phyloP scores from a whole-genome alignment of 2,888 invertebrate genomes.

The Erynnis tages region DNA sequence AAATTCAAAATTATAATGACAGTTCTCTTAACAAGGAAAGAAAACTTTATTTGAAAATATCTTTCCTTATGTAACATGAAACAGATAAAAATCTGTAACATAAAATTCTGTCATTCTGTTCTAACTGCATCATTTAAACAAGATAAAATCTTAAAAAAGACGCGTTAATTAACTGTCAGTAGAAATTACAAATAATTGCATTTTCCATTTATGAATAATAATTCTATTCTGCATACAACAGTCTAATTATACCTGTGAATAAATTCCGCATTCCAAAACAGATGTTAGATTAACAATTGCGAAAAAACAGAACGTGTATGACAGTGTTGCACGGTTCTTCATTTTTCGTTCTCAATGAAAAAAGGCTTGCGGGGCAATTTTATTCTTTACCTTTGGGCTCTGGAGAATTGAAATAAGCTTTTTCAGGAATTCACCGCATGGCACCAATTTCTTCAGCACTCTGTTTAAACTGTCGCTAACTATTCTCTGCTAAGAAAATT shows the following conservation, averaged over 20 bases:
- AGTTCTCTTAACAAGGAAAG: no score
- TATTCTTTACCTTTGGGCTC: background rate
- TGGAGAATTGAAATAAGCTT: slow-evolving; percentile 1
- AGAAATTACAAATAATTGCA: background rate
- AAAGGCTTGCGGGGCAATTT: slow-evolving; percentile 6
- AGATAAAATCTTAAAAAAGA: no score
- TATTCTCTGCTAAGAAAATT: slow-evolving; percentile 6
- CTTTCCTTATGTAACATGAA: no score
- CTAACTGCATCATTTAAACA: no score
- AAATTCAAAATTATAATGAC: no score
- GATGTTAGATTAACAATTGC: slow-evolving; percentile 3
- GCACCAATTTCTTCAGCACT: slow-evolving; percentile 16
- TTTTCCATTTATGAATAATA: background rate
- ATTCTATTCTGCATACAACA: no score
- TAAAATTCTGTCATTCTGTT: no score
- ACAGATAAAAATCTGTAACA: no score
- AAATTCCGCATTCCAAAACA: background rate
- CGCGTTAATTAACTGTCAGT: no score
- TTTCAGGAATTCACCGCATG: slow-evolving; percentile 22
- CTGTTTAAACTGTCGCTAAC: slow-evolving; percentile 4
- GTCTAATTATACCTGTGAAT: background rate
- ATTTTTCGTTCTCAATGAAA: background rate
- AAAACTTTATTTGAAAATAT: no score
- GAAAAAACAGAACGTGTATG: slow-evolving; percentile 15
- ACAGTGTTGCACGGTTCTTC: slow-evolving; percentile 12